These are phyloP conservation scores for Watsonalla binaria DNA, from an alignment of 2,888 invertebrate species.

Conservation along the genomic window DNA sequence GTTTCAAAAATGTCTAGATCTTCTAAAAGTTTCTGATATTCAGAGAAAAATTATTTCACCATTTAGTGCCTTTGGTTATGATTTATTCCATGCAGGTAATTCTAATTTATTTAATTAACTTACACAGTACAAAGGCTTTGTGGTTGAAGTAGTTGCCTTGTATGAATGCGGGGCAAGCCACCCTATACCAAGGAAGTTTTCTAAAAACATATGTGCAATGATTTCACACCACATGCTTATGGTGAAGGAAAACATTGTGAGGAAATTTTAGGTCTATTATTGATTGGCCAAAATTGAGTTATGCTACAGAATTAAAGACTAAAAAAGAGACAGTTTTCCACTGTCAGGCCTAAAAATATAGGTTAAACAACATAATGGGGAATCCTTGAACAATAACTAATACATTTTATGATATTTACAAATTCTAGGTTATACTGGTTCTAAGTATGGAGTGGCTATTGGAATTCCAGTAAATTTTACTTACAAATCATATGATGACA, in stretches of 20 bases:
- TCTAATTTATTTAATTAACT: slow-evolving; percentile 3
- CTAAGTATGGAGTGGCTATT: slow-evolving; percentile 81
- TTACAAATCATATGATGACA: slow-evolving; percentile 73
- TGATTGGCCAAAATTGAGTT: no score
- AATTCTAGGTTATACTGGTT: slow-evolving; percentile 67
- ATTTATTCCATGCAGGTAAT: slow-evolving; percentile 84
- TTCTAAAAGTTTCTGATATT: slow-evolving; percentile 74
- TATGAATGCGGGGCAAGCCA: neutral
- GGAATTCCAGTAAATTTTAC: slow-evolving; percentile 87
- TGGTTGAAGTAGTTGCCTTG: neutral
- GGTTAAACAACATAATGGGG: no score
- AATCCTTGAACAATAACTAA: no score
- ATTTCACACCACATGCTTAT: no score
- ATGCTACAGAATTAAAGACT: no score
- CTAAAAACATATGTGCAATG: no score
- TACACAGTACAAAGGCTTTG: no score
- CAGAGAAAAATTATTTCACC: slow-evolving; percentile 77
- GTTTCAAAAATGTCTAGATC: slow-evolving; percentile 78
- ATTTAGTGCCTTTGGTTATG: slow-evolving; percentile 86
- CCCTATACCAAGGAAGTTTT: no score
- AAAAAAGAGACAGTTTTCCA: no score
- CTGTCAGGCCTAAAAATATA: no score
- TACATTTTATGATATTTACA: neutral
- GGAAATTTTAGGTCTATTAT: no score
- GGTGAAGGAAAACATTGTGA: no score